Evolutionary conservation across 1,140 invertebrate species (phyloP), one percentile per base, ranked within the genome.

Genomic region (Harlomillsia oculata): DNA sequence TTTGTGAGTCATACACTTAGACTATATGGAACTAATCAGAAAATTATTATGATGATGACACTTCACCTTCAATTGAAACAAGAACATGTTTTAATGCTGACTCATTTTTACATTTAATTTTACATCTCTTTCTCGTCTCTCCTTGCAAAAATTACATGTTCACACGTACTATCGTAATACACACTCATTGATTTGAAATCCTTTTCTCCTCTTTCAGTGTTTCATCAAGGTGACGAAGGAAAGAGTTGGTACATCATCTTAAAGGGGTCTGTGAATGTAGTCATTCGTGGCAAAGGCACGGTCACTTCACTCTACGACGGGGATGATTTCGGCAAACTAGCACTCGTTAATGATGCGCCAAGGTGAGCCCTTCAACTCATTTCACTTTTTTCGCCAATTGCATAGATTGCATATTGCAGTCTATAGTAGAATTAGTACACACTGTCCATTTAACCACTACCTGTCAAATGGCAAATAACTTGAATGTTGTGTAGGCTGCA

Each of bases 151-250:
- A n/a, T n/a, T n/a, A n/a, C n/a, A n/a, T n/a, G n/a, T n/a, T n/a
- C n/a, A n/a, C n/a, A n/a, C n/a, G n/a, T n/a, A n/a, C n/a, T n/a
- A n/a, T n/a, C n/a, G n/a, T n/a, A n/a, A n/a, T n/a, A n/a, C n/a
- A n/a, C n/a, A n/a, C n/a, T n/a, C n/a, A 29, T 55, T 52, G 21
- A 29, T 59, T 41, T 23, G 29, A 6, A 44, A 16, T 36, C 18
- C 13, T 13, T 37, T 28, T 28, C 23, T 13, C 18, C 28, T 23
- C 29, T 68, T 71, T 40, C 70, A 87, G 85, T 91, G 66, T 92
- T 92, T 70, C 85, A 87, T 69, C 88, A 91, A 75, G 88, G 88
- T 37, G 87, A 90, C 68, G 84, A 87, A 70, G 88, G 87, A n/a
- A 79, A 82, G 60, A 87, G 83, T 21, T 91, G 88, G 88, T 91